phyloP scores from a whole-genome alignment of 2,888 invertebrate species.

The Hirtodrosophila histrioides region DNA sequence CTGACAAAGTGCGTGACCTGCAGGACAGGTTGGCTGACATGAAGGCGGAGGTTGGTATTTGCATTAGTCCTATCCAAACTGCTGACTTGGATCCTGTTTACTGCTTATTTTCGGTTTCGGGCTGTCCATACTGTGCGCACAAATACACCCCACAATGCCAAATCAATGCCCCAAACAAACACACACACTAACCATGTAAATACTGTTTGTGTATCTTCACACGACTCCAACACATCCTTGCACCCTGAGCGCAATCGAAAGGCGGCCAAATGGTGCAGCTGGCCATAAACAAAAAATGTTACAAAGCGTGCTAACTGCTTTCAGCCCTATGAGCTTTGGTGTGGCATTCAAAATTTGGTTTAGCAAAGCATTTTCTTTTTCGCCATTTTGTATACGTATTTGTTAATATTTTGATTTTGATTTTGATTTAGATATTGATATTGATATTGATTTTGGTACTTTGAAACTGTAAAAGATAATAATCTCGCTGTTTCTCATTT shows the following conservation, averaged over 20 bases:
- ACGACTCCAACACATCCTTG: slow-evolving; percentile 12
- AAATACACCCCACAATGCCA: slow-evolving; percentile 9
- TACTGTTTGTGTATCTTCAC: slow-evolving; percentile 9
- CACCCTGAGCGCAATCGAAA: slow-evolving; percentile 26
- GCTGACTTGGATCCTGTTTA: slow-evolving; percentile 25
- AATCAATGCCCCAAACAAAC: slow-evolving; percentile 12
- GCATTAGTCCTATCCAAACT: neutral
- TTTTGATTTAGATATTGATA: slow-evolving; percentile 16
- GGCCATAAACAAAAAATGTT: slow-evolving; percentile 1
- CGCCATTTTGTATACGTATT: slow-evolving; percentile 13
- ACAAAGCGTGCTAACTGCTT: slow-evolving; percentile 19
- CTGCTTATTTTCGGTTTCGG: slow-evolving; percentile 39
- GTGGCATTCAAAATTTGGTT: slow-evolving; percentile 20
- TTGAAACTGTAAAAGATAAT: slow-evolving; percentile 34
- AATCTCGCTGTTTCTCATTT: slow-evolving; percentile 56
- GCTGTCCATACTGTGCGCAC: slow-evolving; percentile 26
- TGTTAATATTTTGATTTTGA: neutral
- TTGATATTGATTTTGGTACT: slow-evolving; percentile 15
- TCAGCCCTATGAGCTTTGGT: slow-evolving; percentile 33
- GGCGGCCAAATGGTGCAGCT: slow-evolving; percentile 3
- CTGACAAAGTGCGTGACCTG: slow-evolving; percentile 93
- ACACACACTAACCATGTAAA: slow-evolving; percentile 22
- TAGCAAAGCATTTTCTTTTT: slow-evolving; percentile 14
- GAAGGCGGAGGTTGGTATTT: slow-evolving; percentile 93
- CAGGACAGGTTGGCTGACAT: slow-evolving; percentile 97